Evolutionary conservation across 2,888 invertebrate species (phyloP), one percentile per base, ranked within the genome.

Genomic region (Helleia helle): DNA sequence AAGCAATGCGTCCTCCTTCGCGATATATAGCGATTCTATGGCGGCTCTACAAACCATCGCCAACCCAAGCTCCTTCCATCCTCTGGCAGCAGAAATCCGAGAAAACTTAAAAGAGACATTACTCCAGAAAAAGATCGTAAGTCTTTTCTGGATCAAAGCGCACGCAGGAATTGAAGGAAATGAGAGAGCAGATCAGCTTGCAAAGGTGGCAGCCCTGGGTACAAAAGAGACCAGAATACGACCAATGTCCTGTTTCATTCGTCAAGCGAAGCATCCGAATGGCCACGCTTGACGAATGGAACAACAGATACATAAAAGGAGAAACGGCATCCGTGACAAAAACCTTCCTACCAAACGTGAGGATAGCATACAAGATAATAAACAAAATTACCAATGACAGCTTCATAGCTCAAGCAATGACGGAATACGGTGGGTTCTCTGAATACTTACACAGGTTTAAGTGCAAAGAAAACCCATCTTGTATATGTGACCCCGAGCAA

Each of bases 61-160:
- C 18, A 42, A 44, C 24, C 26, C 17, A 3, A n/a, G 6, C 11
- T 36, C 11, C 28, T 40, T 27, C 3, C 40, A 48, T 22, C 44
- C 42, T 9, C 31, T 46, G 4, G 48, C 39, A 0, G 46, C 36
- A 4, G 22, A 42, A 27, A 12, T 36, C 1, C 17, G 43, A 18
- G 17, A 37, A 2, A 42, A 38, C 27, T 11, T 46, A 12, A 30
- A 9, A n/a, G 15, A 7, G 2, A 2, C 8, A 12, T 27, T 27
- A n/a, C 7, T 5, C 5, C 41, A 46, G 26, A 26, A 37, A 13
- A 44, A 38, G 14, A 22, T 7, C 7, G 11, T 46, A 2, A 2
- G 3, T 2, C 3, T 53, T 2, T 42, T 36, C 30, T 50, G 51
- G 52, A 34, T 52, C 24, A 41, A 36, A 17, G 38, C 36, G 3